Evolutionary conservation across 2,797 vertebrate species (phyloP).

Genomic region (Oreonectes daqikongensis): DNA sequence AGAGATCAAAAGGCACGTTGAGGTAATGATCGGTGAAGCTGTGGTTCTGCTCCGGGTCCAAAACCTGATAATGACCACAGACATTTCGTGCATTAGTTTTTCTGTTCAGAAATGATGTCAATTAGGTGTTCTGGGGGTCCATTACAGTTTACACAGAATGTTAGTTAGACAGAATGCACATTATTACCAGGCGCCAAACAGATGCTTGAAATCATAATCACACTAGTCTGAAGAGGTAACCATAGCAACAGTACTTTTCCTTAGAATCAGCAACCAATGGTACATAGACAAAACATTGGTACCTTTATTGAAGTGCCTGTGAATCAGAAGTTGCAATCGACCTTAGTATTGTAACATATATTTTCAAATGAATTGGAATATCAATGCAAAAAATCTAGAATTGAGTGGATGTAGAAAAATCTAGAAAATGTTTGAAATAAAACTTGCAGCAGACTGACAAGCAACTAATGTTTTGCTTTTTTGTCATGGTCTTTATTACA

Average conservation of each 20-base stretch:
- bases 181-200: neutral
- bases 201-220: neutral
- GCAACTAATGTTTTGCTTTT: too few relatives aligned
- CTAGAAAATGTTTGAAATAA: too few relatives aligned
- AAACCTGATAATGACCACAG: slow-evolving; percentile 74
- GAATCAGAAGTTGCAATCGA: too few relatives aligned
- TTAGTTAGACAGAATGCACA: neutral
- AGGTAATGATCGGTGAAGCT: slow-evolving; percentile 94
- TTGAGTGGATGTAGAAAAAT: too few relatives aligned
- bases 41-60: slow-evolving; percentile 98
- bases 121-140: neutral
- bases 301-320: too few relatives aligned
- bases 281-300: neutral
- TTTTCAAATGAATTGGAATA: too few relatives aligned
- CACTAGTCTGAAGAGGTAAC: slow-evolving; percentile 3
- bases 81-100: neutral
- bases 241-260: slow-evolving; percentile 23
- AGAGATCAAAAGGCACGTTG: slow-evolving; percentile 88
- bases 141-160: neutral
- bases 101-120: neutral
- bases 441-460: too few relatives aligned
- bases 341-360: too few relatives aligned
- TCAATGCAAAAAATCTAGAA: too few relatives aligned
- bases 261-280: neutral
- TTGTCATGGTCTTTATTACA: too few relatives aligned